phyloP scores from a whole-genome alignment of 2,113 vertebrate genomes.

The Serinus canaria region DNA sequence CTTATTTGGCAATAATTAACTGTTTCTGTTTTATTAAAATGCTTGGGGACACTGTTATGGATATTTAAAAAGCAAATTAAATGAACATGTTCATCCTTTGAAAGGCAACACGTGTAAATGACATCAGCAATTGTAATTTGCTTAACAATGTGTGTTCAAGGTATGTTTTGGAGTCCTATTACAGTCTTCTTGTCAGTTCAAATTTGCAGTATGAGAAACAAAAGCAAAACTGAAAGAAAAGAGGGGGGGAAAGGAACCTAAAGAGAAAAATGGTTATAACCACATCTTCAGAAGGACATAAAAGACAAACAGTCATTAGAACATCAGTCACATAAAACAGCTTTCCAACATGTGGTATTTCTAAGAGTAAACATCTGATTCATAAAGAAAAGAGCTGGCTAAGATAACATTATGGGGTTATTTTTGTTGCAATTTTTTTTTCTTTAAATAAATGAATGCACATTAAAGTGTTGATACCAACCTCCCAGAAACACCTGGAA shows the following conservation, averaged over 20 bases:
- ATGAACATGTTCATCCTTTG: constrained; percentile 60
- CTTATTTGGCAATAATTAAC: constrained; percentile 54
- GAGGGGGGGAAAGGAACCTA: neutral
- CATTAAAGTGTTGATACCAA: neutral
- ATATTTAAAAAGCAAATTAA: constrained; percentile 71
- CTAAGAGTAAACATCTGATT: neutral
- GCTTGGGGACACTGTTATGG: constrained; percentile 50
- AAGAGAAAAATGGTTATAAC: neutral
- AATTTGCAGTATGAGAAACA: constrained; percentile 28
- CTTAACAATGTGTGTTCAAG: constrained; percentile 59
- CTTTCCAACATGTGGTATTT: neutral
- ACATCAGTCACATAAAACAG: neutral
- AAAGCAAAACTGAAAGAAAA: constrained; percentile 41
- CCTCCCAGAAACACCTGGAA: neutral
- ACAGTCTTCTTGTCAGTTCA: constrained; percentile 58
- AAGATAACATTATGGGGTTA: neutral
- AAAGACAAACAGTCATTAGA: neutral
- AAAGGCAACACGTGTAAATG: constrained; percentile 66
- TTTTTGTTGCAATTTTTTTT: neutral
- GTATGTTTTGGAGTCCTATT: constrained; percentile 52
- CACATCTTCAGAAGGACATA: neutral
- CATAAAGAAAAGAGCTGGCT: neutral
- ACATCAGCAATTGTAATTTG: constrained; percentile 64
- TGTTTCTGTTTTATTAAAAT: constrained; percentile 70
- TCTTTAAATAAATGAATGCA: neutral